A percentile compares a stretch with the other conserved stretches of the same genome.
phyloP scores from a whole-genome alignment of 2,113 vertebrate genomes.

The Saguinus midas region DNA sequence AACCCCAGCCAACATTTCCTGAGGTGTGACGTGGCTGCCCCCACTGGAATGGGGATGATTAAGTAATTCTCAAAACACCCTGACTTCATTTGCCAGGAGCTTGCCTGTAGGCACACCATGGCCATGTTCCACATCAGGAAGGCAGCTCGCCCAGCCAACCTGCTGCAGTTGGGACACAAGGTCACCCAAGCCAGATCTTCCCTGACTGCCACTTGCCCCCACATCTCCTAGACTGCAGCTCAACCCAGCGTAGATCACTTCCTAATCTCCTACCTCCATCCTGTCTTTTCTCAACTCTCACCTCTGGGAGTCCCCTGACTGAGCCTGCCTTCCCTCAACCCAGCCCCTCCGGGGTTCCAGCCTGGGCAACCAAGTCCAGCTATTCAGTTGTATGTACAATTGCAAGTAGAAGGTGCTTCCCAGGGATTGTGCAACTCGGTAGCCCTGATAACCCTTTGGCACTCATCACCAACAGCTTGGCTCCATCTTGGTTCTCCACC shows the following conservation, averaged over 20 bases:
- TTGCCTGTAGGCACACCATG: neutral
- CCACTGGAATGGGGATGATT: neutral
- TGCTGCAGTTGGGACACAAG: neutral
- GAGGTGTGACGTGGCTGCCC: too few relatives aligned
- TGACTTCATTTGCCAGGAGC: neutral
- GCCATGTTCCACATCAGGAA: neutral
- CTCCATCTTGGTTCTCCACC: neutral
- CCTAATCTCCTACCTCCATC: neutral
- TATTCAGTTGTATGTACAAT: neutral
- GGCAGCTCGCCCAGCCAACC: accelerated
- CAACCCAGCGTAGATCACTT: neutral
- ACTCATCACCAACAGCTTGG: neutral
- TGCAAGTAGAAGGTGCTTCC: neutral
- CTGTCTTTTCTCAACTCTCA: neutral
- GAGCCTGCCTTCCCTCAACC: neutral
- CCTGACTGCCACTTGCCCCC: neutral
- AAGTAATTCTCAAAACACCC: neutral
- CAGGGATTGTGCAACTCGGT: neutral
- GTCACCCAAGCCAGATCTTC: neutral
- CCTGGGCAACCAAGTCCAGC: accelerated
- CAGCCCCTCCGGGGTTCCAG: neutral
- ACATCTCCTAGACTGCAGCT: neutral
- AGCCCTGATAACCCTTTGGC: neutral
- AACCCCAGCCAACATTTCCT: neutral
- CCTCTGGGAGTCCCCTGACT: neutral